Conservation (phyloP, 2,888 invertebrate species). For the Nudaria mundana region DNA sequence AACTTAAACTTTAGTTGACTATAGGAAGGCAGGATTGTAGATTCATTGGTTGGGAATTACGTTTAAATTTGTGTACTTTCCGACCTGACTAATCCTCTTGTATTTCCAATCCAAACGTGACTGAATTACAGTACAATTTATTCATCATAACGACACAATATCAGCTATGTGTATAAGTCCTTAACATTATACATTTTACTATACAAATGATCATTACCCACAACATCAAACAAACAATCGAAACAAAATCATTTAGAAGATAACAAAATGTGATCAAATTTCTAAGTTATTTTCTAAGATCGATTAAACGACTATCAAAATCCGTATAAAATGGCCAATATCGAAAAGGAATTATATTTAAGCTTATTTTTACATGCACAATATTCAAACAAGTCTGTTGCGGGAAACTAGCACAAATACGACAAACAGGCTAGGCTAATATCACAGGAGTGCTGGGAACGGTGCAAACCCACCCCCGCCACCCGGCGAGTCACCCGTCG, state of each 20-base stretch:
- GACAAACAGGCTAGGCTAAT: slow-evolving; percentile 80
- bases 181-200: slow-evolving; percentile 52
- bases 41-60: slow-evolving; percentile 28
- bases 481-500: slow-evolving; percentile 21
- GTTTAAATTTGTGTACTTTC: slow-evolving; percentile 31
- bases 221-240: slow-evolving; percentile 51
- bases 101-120: slow-evolving; percentile 24
- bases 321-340: slow-evolving; percentile 51
- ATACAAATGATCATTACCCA: slow-evolving; percentile 51
- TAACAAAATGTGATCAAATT: too few relatives aligned
- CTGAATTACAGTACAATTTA: slow-evolving; percentile 41
- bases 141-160: background rate
- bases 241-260: slow-evolving; percentile 54
- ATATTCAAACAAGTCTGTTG: slow-evolving; percentile 66
- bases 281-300: background rate
- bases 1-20: slow-evolving; percentile 13
- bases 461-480: slow-evolving; percentile 53
- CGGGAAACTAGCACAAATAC: slow-evolving; percentile 79
- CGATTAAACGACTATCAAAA: background rate
- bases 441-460: slow-evolving; percentile 81
- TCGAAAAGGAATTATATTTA: slow-evolving; percentile 51
- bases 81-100: slow-evolving; percentile 20
- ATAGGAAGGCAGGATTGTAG: slow-evolving; percentile 16
- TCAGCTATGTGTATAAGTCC: slow-evolving; percentile 50
- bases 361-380: slow-evolving; percentile 66